A percentile compares a stretch with the other conserved stretches of the same genome.
Conservation (phyloP, 2,797 vertebrate species). For the Naso thynnoides region DNA sequence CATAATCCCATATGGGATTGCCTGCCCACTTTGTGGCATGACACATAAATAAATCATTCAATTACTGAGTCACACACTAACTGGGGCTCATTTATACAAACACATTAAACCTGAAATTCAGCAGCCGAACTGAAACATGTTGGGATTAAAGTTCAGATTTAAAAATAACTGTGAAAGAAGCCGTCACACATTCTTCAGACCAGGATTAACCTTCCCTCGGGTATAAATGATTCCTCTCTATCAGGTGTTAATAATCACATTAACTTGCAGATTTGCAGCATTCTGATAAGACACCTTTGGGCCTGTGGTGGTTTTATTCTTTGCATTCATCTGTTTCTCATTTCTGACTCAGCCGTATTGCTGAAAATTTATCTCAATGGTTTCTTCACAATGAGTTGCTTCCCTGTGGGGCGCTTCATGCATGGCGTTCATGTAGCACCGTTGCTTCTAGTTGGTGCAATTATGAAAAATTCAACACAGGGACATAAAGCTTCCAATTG, state of each 20-base stretch:
- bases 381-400: constrained; percentile 61
- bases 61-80: too few relatives aligned
- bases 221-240: constrained; percentile 2
- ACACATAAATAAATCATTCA: too few relatives aligned
- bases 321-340: constrained; percentile 79
- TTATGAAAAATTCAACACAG: constrained; percentile 34
- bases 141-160: background rate
- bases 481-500: constrained; percentile 49
- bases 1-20: too few relatives aligned
- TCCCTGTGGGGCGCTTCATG: constrained; percentile 46
- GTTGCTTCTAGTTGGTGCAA: constrained; percentile 70
- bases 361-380: constrained; percentile 67
- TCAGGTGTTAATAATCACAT: constrained; percentile 28
- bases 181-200: background rate
- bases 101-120: background rate
- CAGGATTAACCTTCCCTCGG: constrained; percentile 6
- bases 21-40: too few relatives aligned
- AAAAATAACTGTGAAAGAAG: background rate
- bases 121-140: background rate
- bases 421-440: constrained; percentile 46
- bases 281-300: constrained; percentile 47
- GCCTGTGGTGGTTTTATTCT: constrained; percentile 32
- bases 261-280: constrained; percentile 36
- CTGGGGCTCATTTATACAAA: too few relatives aligned
- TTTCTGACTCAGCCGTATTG: constrained; percentile 73